Evolutionary conservation across 2,113 vertebrate genomes (phyloP).

Genomic region (Maccullochella peelii): DNA sequence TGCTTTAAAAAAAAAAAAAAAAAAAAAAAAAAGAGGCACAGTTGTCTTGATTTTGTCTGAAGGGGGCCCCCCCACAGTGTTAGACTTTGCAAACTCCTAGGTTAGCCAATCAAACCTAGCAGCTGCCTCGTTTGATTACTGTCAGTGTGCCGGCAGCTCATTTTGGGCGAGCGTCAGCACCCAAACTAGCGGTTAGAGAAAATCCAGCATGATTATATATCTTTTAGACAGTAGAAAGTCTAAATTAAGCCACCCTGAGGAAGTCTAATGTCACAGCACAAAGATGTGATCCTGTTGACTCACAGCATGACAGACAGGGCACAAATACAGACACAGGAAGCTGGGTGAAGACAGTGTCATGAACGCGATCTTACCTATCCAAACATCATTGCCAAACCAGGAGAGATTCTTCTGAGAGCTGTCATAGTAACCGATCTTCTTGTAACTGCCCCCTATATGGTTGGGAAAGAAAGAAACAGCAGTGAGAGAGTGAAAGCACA

Average conservation of each 20-base stretch:
- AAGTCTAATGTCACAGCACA: constrained; percentile 34
- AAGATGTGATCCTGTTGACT: constrained; percentile 37
- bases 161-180: constrained; percentile 26
- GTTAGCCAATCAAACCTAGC: constrained; percentile 7
- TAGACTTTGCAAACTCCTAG: not conserved
- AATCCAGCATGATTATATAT: constrained; percentile 54
- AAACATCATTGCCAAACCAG: constrained; percentile 92
- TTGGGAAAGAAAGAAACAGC: not conserved
- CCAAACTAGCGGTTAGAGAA: constrained; percentile 47
- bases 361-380: constrained; percentile 88
- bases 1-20: too few relatives aligned
- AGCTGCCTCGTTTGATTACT: constrained; percentile 26
- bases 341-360: not conserved
- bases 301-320: constrained; percentile 6
- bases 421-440: constrained; percentile 96
- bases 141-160: constrained; percentile 12
- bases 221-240: constrained; percentile 22
- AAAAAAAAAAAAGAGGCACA: too few relatives aligned
- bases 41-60: not conserved
- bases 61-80: not conserved
- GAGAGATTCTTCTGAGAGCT: constrained; percentile 94
- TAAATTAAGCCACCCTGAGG: constrained; percentile 27
- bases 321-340: constrained; percentile 21
- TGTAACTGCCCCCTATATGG: constrained; percentile 88
- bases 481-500: not conserved